phyloP scores from a whole-genome alignment of 2,888 invertebrate species.

The Patella ulyssiponensis region DNA sequence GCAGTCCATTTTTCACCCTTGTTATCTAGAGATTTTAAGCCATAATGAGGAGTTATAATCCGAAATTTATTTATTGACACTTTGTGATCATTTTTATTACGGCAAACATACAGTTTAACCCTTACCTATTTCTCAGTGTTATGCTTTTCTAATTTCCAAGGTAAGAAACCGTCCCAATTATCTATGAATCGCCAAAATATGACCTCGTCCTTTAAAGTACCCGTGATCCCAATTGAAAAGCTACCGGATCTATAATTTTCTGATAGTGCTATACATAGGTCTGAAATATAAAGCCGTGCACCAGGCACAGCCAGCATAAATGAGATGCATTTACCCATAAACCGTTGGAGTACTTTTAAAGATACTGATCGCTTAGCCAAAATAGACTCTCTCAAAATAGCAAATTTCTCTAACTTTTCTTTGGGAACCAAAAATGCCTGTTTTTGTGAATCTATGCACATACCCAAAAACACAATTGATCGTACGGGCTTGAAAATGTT shows the following conservation, averaged over 20 bases:
- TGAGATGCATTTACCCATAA: background rate
- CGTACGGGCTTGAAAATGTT: background rate
- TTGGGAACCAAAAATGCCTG: background rate
- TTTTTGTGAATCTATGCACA: background rate
- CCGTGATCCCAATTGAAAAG: no score
- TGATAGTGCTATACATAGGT: background rate
- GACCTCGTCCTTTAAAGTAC: background rate
- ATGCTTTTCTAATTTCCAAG: slow-evolving; percentile 7
- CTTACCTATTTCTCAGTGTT: no score
- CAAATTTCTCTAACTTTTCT: background rate
- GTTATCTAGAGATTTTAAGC: no score
- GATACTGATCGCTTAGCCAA: background rate
- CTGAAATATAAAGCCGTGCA: background rate
- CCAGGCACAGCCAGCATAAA: background rate
- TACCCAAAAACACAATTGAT: background rate
- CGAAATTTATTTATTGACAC: no score
- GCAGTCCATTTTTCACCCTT: no score
- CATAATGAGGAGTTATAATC: no score
- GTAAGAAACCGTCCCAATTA: background rate
- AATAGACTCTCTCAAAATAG: background rate
- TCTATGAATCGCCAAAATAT: background rate
- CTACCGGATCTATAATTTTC: background rate
- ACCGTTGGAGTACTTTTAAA: background rate
- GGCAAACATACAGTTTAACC: no score
- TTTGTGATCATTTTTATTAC: no score